Base-by-base conservation (phyloP, 2,113 vertebrate species). In the Tyrannus savana region DNA sequence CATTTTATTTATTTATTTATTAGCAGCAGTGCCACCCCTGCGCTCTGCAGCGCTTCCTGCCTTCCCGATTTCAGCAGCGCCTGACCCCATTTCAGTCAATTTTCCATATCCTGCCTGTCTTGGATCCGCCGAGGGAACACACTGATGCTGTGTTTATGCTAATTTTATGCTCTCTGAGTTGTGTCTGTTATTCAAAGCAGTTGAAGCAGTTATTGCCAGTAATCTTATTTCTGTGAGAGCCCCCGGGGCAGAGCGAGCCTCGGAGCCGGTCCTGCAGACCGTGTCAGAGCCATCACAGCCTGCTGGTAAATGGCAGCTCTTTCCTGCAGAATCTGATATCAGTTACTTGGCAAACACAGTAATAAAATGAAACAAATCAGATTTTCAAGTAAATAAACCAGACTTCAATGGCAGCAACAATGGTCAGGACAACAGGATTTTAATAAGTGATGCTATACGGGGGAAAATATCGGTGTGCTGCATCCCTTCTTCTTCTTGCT, bases 331-430 rank as follows among this genome's bases (percentile, higher is more conserved):
- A 98, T 98, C 98, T 98, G 98, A 98, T 98, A 98, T 98, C 98
- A 98, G 98, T 98, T 98, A 98, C 98, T 98, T 98, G 95, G 42
- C 98, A 98, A 98, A 98, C 98, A 98, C 98, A 98, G 98, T 98
- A 98, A 98, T 98, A 98, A 98, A 98, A 98, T 98, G 98, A 98
- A 98, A 98, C 98, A 98, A 98, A 98, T 98, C 98, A 98, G 98
- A 98, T 98, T 98, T 98, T 97, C 98, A 98, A 98, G 98, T 98
- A 98, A 98, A 98, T 98, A 98, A 98, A 98, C 98, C 98, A 98
- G 98, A 98, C 98, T 98, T 98, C 98, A 98, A 97, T 98, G 97
- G 97, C 97, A 98, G 96, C 97, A 97, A 98, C 98, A 98, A 98
- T 98, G 98, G 98, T 98, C 98, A 98, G 97, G 98, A 98, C 98